A percentile compares a stretch with the other conserved stretches of the same genome.
phyloP scores from a whole-genome alignment of 1,140 invertebrate genomes.

The Zaprionus tsacasi region DNA sequence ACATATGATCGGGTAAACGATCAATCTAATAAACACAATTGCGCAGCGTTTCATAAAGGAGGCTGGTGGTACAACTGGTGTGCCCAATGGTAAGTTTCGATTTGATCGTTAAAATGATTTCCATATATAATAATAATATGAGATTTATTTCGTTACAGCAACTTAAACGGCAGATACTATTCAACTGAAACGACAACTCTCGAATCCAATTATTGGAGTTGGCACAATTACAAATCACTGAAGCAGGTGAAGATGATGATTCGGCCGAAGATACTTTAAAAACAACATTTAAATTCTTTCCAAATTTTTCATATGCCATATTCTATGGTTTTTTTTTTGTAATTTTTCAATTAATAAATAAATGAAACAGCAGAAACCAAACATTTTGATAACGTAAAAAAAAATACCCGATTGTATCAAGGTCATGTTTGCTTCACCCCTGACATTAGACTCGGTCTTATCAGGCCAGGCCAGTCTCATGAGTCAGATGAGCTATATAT shows the following conservation, averaged over 20 bases:
- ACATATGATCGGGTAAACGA: slow-evolving; percentile 12
- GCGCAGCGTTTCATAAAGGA: not conserved
- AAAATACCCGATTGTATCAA: too few species aligned
- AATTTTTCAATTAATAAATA: not conserved
- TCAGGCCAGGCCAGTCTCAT: not conserved
- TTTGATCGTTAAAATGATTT: too few species aligned
- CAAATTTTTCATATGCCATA: not conserved
- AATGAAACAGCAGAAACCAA: not conserved
- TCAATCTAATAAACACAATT: not conserved
- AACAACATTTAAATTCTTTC: not conserved
- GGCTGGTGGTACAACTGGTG: slow-evolving; percentile 5
- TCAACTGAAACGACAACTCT: not conserved
- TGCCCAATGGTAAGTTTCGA: not conserved
- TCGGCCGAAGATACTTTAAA: not conserved
- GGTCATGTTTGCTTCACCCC: too few species aligned
- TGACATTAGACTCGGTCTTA: not conserved
- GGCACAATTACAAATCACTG: not conserved
- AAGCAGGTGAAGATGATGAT: not conserved
- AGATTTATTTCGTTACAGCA: not conserved
- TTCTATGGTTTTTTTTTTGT: too few species aligned
- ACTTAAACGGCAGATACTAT: not conserved
- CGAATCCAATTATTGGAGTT: not conserved
- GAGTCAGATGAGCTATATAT: not conserved
- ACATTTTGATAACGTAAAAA: too few species aligned
- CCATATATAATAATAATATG: not conserved